Base-by-base conservation (phyloP, 2,888 invertebrate genomes). In the Leptogaster cylindrica region DNA sequence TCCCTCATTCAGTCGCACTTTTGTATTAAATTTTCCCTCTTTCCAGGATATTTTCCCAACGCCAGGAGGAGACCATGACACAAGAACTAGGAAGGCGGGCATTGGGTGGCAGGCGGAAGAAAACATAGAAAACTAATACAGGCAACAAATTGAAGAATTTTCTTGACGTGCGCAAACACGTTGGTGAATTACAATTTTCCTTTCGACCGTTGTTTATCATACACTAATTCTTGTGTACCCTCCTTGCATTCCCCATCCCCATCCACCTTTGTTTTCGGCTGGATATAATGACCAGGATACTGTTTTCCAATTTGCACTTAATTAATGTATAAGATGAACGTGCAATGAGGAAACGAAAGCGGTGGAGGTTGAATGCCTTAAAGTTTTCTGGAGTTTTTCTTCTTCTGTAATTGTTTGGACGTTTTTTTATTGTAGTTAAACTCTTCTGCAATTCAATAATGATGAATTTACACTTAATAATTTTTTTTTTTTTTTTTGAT, bases 121-220 rank as follows among this genome's bases (percentile, higher is more conserved):
- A 66, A 31, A 46, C 58, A 58, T 28, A 46, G 28, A 52, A 52
- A 44, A 66, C 52, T 55, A 55, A 41, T 58, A 66, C 44, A 44
- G 36, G 33, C 41, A 46, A 31, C 46, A 58, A 48, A 61, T 68
- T 31, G 39, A 52, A 31, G 64, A 51, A 39, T 65, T 55, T 51
- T 65, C 65, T 65, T 65, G 51, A 41, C 65, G 50, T 66, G 66
- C 66, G 66, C 66, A 66, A 55, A 66, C 66, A 66, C 50, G 44
- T 55, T 44, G 50, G 46, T 46, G 52, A 46, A 55, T 66, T 66
- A 46, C 44, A 66, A 44, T 46, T 65, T 65, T 65, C 61, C 64
- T 33, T 48, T 64, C 28, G 48, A 33, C 20, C 36, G 48, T 64
- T 64, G 48, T 64, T 64, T 20, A 36, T 64, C 50, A 48, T 64